Evolutionary conservation across 2,888 invertebrate species (phyloP).

Genomic region (Drosophila ochracea): DNA sequence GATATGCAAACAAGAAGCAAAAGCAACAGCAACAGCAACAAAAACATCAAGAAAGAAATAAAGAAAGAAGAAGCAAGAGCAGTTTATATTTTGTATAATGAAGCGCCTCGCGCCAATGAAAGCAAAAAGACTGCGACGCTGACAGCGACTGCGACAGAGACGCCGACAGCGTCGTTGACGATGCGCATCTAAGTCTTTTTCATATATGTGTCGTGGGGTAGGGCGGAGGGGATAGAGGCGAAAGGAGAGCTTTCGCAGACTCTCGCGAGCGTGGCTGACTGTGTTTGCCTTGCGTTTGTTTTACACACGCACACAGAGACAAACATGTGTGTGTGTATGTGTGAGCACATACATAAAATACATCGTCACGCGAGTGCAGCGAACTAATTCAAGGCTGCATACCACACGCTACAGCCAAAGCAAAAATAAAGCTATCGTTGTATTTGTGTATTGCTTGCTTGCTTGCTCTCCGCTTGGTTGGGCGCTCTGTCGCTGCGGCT

Average conservation of each 20-base stretch:
- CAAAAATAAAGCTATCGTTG: conserved; percentile 78
- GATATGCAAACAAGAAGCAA: conserved; percentile 74
- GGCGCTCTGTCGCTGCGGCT: conserved; percentile 15
- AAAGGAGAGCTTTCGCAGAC: conserved; percentile 62
- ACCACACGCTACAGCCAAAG: conserved; percentile 81
- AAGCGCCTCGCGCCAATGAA: conserved; percentile 69
- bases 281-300: conserved; percentile 50
- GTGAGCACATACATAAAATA: conserved; percentile 56
- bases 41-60: background rate
- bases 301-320: conserved; percentile 22
- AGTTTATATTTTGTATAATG: conserved; percentile 58
- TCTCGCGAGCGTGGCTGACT: conserved; percentile 46
- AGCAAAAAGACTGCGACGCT: conserved; percentile 46
- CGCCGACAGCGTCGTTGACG: conserved; percentile 41
- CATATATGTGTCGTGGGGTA: conserved; percentile 26
- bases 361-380: conserved; percentile 85
- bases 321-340: conserved; percentile 3
- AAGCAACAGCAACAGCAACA: conserved; percentile 42
- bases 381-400: conserved; percentile 86
- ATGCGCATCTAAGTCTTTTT: conserved; percentile 64
- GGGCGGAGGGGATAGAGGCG: conserved; percentile 5
- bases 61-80: conserved; percentile 36
- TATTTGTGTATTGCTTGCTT: conserved; percentile 49
- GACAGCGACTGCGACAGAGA: conserved; percentile 27
- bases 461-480: conserved; percentile 44